These are phyloP conservation scores for Thera obeliscata DNA, from an alignment of 2,888 invertebrate species.

Conservation along the genomic window DNA sequence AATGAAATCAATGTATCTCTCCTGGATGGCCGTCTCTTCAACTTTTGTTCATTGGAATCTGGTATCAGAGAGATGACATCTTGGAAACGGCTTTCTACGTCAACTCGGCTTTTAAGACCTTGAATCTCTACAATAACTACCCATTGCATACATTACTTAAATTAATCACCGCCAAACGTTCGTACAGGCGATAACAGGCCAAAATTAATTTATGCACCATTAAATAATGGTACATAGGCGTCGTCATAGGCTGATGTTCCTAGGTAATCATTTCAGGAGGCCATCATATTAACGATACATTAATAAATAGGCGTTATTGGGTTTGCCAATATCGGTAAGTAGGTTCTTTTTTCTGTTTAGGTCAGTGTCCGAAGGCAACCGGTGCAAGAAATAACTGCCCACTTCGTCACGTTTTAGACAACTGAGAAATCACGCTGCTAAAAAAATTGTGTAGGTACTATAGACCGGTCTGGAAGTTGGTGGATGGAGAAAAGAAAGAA, in stretches of 20 bases:
- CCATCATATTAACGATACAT: background rate
- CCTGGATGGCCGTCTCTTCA: too few species aligned
- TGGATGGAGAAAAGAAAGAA: too few species aligned
- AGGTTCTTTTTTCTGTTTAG: too few species aligned
- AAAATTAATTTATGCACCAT: conserved; percentile 71
- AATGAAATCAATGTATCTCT: too few species aligned
- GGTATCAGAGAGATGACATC: background rate
- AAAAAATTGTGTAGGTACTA: too few species aligned
- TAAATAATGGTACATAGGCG: conserved; percentile 56
- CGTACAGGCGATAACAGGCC: conserved; percentile 49
- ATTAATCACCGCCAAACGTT: conserved; percentile 60
- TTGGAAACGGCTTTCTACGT: conserved; percentile 10
- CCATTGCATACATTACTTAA: conserved; percentile 69
- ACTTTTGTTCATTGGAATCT: background rate
- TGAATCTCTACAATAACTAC: conserved; percentile 55
- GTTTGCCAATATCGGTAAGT: too few species aligned
- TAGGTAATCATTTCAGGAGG: background rate
- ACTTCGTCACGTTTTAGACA: too few species aligned
- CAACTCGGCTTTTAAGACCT: conserved; percentile 36
- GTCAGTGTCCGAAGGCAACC: too few species aligned
- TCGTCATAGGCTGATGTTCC: conserved; percentile 40
- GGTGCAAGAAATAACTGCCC: too few species aligned
- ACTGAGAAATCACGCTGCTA: too few species aligned
- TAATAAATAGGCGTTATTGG: too few species aligned
- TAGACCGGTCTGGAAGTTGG: too few species aligned